A percentile compares a stretch with the other conserved stretches of the same genome.
These are phyloP conservation scores for Lepus europaeus DNA, from an alignment of 2,113 vertebrate genomes.

Conservation along the genomic window DNA sequence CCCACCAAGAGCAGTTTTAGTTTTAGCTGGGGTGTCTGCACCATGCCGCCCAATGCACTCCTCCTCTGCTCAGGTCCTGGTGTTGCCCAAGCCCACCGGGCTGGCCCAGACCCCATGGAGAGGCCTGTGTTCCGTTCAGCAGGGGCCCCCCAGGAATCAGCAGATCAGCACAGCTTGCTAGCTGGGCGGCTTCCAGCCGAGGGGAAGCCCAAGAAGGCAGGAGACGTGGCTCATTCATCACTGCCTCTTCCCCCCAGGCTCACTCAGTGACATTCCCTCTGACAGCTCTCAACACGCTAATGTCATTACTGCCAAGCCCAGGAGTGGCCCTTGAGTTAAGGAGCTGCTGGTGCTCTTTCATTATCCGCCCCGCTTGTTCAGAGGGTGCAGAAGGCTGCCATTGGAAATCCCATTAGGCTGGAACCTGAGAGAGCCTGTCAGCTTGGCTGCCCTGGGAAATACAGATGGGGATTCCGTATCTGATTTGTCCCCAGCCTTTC, in stretches of 20 bases:
- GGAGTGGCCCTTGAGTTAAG: not conserved
- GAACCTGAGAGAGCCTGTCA: slow-evolving; percentile 42
- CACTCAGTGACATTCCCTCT: not conserved
- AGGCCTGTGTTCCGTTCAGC: not conserved
- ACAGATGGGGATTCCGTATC: slow-evolving; percentile 19
- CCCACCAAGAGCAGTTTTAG: fast-evolving
- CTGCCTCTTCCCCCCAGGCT: not conserved
- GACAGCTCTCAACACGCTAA: not conserved
- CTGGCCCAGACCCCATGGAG: not conserved
- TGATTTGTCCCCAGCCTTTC: slow-evolving; percentile 31
- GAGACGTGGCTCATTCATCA: not conserved
- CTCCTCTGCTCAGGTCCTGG: not conserved
- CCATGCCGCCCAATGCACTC: fast-evolving
- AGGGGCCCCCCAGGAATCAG: not conserved
- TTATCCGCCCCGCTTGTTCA: not conserved
- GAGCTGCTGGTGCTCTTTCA: not conserved
- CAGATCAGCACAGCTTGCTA: not conserved
- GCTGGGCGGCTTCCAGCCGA: not conserved
- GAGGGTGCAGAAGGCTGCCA: not conserved
- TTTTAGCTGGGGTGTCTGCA: not conserved
- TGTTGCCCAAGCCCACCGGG: not conserved
- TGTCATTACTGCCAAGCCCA: not conserved
- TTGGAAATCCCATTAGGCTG: slow-evolving; percentile 53
- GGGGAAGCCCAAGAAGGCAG: not conserved
- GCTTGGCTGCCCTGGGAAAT: slow-evolving; percentile 20